Base-by-base conservation (phyloP, 2,113 vertebrate genomes). In the Sylvilagus bachmani region DNA sequence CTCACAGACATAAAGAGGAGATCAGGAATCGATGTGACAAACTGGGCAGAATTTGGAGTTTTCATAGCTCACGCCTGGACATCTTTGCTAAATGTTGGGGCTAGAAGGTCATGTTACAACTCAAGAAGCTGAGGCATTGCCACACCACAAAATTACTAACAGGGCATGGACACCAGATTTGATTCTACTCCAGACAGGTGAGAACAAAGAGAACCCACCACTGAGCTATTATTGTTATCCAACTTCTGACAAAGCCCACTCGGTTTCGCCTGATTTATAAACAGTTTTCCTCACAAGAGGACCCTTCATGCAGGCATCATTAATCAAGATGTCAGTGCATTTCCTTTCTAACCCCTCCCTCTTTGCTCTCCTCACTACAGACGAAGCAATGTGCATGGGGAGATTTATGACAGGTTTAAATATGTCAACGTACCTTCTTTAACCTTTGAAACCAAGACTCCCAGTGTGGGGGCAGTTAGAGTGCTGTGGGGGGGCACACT, bases 311-410 rank as follows among this genome's bases (percentile, higher is more conserved):
- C 66, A 64, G 19, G 25, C 16, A 79, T 82, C 78, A 79, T 94
- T 94, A 90, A 92, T 96, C 86, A 97, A 90, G 77, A 95, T 84
- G 61, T 90, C 74, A 90, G 11, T 86, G 61, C 44, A 80, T 81
- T 96, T 84, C 27, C n/a, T 80, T 80, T 78, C 61, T 69, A 69
- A n/a, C 55, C 93, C 83, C 51, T 87, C 67, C 58, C 19, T 53
- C 11, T 61, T 53, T 85, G 38, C 22, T 86, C 24, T 84, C 86
- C 44, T 90, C 80, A 77, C 67, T 51, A 49, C 14, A 92, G 90
- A 93, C 86, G 86, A 86, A 69, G 33, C 44, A 80, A 55, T 78
- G 36, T 33, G 36, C 17, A 4, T 11, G 12, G 49, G 10, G 19
- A 89, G 61, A 90, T 92, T 36, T 95, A 58, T 49, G 64, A 51